These are phyloP conservation scores for Excalfactoria chinensis DNA, from an alignment of 2,113 vertebrate species.

Conservation along the genomic window DNA sequence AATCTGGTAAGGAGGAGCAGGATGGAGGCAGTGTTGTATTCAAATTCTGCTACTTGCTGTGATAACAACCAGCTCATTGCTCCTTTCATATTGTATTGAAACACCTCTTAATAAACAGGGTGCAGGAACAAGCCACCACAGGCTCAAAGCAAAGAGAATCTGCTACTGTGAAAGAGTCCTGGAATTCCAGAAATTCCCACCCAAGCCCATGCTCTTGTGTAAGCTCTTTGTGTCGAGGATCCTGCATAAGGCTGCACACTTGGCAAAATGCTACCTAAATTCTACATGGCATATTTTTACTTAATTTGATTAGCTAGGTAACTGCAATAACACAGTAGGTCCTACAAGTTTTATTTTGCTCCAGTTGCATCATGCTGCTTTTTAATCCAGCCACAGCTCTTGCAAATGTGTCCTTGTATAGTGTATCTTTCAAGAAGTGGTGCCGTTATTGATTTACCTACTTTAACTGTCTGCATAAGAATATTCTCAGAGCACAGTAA, in stretches of 20 bases:
- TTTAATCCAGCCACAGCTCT: not conserved
- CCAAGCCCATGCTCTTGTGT: fast-evolving
- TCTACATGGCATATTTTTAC: not conserved
- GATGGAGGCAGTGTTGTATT: not conserved
- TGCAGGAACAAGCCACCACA: not conserved
- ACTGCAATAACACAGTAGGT: not conserved
- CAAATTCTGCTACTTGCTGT: not conserved
- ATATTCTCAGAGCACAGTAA: not conserved
- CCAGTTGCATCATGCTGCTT: not conserved
- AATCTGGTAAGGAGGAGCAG: not conserved
- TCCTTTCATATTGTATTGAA: fast-evolving
- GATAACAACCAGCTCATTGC: not conserved
- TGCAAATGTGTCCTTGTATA: not conserved
- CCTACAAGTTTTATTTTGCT: not conserved
- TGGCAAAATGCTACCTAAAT: not conserved
- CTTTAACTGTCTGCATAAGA: not conserved
- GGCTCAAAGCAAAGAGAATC: not conserved
- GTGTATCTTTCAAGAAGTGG: not conserved
- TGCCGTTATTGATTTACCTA: not conserved
- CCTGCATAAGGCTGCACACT: not conserved
- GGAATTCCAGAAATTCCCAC: not conserved
- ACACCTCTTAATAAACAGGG: not conserved
- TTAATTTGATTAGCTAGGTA: not conserved
- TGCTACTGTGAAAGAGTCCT: not conserved
- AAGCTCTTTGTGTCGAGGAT: not conserved